Evolutionary conservation across 2,113 vertebrate genomes (phyloP), one percentile per base, ranked within the genome.

Genomic region (Phalacrocorax aristotelis): DNA sequence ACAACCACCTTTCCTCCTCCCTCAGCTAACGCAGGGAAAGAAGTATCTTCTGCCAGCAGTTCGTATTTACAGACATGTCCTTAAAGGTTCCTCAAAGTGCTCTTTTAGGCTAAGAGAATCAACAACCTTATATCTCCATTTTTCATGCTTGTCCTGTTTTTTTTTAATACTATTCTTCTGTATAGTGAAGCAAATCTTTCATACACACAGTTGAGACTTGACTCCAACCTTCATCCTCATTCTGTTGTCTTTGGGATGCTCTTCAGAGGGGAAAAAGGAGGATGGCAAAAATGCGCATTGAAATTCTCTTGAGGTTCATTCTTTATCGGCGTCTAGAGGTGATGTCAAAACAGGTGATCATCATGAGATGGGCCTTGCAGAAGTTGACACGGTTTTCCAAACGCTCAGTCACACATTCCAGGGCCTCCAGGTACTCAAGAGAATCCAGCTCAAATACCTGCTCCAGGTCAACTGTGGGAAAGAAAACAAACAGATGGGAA

Each of bases 281-380:
- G 90, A 96, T 92, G 89, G 93, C 66, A 92, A 71, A 90, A 86
- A 87, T 76, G 61, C 1, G 1, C 57, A 36, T 34, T 58, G 55
- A 88, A 86, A 87, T 84, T 60, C 52, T 79, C 96, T 96, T 49
- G 66, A 93, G 91, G 80, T 90, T 81, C 54, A 22, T 95, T 91
- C 96, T 97, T 98, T 99, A 99, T 87, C 99, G 98, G 68, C 98
- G 98, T 91, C 98, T 98, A 75, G 99, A 99, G 75, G 99, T 99
- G 97, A 99, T 98, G 90, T 99, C 99, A 16, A 99, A 99, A 98
- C 99, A 99, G 90, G 99, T 99, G 97, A 99, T 98, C 99, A 99
- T 99, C 99, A 99, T 99, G 88, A 99, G 99, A 94, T 99, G 99
- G 57, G 99, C 99, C 98, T 99, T 99, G 98, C 99, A 99, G 98